Evolutionary conservation across 2,797 vertebrate genomes (phyloP), one percentile per base, ranked within the genome.

Genomic region (Rhabdophis nuchalis): DNA sequence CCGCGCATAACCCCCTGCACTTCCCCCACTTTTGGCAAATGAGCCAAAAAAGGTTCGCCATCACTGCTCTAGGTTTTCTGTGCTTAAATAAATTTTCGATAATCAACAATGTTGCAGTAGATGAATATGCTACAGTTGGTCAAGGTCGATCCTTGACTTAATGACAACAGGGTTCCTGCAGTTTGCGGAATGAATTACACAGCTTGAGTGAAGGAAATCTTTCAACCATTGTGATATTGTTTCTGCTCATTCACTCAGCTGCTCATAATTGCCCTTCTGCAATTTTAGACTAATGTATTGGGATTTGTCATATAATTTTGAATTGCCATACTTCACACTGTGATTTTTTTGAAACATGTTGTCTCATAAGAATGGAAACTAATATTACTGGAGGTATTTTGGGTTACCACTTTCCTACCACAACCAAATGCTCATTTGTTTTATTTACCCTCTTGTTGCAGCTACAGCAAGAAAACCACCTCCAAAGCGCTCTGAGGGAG

Each of bases 401-500:
- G 14, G 20, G 3, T 27, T 27, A 8, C 25, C 25, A 56, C 7
- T 89, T 36, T 53, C 53, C 61, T 27, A 12, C 41, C 41, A 41
- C 72, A 46, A 82, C 77, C 53, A 41, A 91, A 41, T 41, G n/a
- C 58, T 46, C n/a, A 88, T 60, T 92, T 4, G 41, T 89, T 85
- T 72, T 72, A 2, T 52, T 85, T 46, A 91, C 50, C 92, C 64
- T 91, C 50, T 90, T 52, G 60, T 23, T n/a, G 64, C 93, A 97
- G 97, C 96, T 92, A 95, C 96, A 88, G 94, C 94, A 36, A 98
- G 98, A 96, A 98, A 98, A 94, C 95, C 97, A 95, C 97, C 97
- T 94, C 97, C 97, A 89, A 99, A 97, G 96, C 98, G 98, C 93
- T 95, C 97, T 1, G 98, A 99, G 89, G 98, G 98, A 96, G 98